These are phyloP conservation scores for Dioctria rufipes DNA, from an alignment of 2,888 invertebrate species.

Conservation along the genomic window DNA sequence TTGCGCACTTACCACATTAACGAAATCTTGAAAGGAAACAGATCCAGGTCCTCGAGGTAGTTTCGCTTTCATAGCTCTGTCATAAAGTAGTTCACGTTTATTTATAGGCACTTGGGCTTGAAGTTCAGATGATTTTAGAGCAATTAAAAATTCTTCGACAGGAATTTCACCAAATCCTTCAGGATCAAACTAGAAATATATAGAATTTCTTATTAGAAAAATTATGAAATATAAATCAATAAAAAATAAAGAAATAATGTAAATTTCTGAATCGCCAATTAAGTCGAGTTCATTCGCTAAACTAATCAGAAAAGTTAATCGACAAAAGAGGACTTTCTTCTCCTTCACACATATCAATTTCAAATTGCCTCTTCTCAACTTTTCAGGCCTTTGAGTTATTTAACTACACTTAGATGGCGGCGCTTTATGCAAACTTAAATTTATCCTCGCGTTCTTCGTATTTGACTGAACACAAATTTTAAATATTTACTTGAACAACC, in stretches of 20 bases:
- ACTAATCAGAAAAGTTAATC: no score
- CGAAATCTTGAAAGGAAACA: conserved; percentile 94
- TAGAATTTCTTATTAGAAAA: background rate
- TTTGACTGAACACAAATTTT: no score
- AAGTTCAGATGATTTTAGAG: conserved; percentile 84
- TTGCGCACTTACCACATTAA: conserved; percentile 88
- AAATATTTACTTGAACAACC: no score
- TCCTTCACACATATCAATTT: no score
- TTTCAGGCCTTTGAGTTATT: no score
- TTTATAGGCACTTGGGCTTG: conserved; percentile 81
- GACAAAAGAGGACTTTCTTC: no score
- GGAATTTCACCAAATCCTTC: conserved; percentile 95
- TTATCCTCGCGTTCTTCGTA: no score
- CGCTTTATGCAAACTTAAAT: no score
- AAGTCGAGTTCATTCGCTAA: no score
- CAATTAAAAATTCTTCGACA: conserved; percentile 85
- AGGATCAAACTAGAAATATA: conserved; percentile 81
- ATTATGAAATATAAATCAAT: background rate
- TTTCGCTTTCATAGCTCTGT: conserved; percentile 80
- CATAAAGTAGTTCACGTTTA: conserved; percentile 82
- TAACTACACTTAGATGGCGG: no score
- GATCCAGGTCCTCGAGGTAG: conserved; percentile 76
- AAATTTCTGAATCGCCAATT: no score
- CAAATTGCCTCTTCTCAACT: no score
- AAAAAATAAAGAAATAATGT: background rate